Conservation (phyloP, 2,113 vertebrate genomes). For the Genyomyrus donnyi region DNA sequence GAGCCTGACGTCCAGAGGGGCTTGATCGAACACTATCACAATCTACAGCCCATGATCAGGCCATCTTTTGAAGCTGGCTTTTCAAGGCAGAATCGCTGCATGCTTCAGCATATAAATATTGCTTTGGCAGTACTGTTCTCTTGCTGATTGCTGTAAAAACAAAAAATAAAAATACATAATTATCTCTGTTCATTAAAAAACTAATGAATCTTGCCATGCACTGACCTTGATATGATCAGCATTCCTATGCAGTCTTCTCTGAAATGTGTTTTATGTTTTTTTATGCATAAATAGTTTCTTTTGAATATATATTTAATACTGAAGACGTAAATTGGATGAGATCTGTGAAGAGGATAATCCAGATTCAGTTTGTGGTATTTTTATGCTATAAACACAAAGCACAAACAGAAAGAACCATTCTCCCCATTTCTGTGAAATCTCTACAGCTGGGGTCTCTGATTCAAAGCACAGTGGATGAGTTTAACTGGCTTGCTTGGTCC, state of each 20-base stretch:
- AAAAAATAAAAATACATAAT: not conserved
- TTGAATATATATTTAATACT: not conserved
- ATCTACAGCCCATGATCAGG: not conserved
- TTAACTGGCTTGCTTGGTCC: not conserved
- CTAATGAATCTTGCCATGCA: not conserved
- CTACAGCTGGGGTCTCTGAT: not conserved
- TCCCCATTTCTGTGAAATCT: not conserved
- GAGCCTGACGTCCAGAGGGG: not conserved
- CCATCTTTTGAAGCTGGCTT: not conserved
- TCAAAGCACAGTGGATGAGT: not conserved
- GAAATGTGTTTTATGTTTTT: not conserved
- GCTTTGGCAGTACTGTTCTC: not conserved
- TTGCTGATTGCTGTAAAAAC: not conserved
- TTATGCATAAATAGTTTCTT: not conserved
- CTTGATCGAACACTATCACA: not conserved
- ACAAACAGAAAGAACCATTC: not conserved
- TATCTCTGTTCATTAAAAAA: not conserved
- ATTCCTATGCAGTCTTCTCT: not conserved
- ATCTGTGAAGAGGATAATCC: not conserved
- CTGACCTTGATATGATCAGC: not conserved
- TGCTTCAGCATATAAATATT: not conserved
- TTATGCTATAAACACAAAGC: not conserved
- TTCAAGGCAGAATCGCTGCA: not conserved
- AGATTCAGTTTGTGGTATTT: not conserved
- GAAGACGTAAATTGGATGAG: not conserved